Conservation (phyloP, 2,888 invertebrate species). For the Epinotia demarniana region DNA sequence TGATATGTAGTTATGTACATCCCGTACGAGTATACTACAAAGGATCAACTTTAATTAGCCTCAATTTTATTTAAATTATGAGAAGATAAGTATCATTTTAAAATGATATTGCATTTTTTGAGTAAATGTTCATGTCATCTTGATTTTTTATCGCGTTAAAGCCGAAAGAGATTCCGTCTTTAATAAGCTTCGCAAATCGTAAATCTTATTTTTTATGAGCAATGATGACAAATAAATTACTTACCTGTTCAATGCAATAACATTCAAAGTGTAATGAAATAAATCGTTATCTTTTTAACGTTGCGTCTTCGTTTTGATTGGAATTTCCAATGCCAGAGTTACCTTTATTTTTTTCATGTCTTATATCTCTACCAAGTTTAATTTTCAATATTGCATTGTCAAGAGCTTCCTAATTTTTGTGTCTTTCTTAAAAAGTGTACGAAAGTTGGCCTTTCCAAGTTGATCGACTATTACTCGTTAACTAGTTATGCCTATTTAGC, state of each 20-base stretch:
- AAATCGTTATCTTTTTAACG: conserved; percentile 9
- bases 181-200: conserved; percentile 68
- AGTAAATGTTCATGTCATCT: conserved; percentile 68
- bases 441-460: too few species aligned
- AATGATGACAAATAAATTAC: conserved; percentile 72
- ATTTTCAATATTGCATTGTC: too few species aligned
- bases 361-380: too few species aligned
- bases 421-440: too few species aligned
- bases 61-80: conserved; percentile 54
- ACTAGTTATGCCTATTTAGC: too few species aligned
- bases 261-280: conserved; percentile 39
- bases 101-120: conserved; percentile 63
- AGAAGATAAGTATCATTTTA: conserved; percentile 58
- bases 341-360: not conserved
- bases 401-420: too few species aligned
- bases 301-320: not conserved
- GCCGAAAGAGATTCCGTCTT: conserved; percentile 67
- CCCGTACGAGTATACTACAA: not conserved
- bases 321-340: not conserved
- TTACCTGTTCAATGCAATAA: conserved; percentile 53
- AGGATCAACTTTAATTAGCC: conserved; percentile 3
- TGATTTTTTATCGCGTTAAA: conserved; percentile 72
- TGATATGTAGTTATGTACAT: not conserved
- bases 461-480: too few species aligned
- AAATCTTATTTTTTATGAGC: conserved; percentile 74